These are phyloP conservation scores for Rhodeus uyekii DNA, from an alignment of 2,797 vertebrate genomes.

Conservation along the genomic window DNA sequence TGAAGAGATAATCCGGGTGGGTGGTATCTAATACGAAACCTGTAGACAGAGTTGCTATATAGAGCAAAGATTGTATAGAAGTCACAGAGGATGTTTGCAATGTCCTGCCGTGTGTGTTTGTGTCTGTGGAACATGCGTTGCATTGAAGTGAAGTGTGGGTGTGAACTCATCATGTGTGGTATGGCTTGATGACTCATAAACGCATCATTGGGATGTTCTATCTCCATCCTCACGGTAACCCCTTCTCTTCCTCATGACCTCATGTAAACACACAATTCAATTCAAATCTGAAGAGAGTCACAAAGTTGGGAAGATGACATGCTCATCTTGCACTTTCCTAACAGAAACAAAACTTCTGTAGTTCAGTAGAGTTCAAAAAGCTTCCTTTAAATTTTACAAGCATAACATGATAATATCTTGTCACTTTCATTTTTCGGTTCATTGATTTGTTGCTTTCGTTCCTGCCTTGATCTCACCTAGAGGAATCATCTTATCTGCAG, in stretches of 20 bases:
- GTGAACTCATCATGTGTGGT: slow-evolving; percentile 37
- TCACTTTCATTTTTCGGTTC: background rate
- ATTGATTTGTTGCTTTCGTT: background rate
- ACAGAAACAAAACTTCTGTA: background rate
- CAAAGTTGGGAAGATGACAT: background rate
- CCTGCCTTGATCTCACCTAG: slow-evolving; percentile 7
- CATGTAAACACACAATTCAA: slow-evolving; percentile 35
- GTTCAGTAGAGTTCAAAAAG: background rate
- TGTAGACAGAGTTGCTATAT: background rate
- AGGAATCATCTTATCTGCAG: background rate
- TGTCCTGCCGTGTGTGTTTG: background rate
- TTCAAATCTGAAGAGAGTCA: slow-evolving; percentile 2
- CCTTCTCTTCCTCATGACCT: slow-evolving; percentile 25
- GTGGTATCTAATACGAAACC: background rate
- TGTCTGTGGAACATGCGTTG: background rate
- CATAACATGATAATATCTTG: background rate
- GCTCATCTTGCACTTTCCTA: background rate
- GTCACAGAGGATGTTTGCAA: slow-evolving; percentile 19
- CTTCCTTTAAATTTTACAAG: background rate
- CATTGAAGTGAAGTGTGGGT: slow-evolving; percentile 25
- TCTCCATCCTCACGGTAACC: slow-evolving; percentile 66
- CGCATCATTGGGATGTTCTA: slow-evolving; percentile 21
- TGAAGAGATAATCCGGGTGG: background rate
- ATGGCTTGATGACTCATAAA: slow-evolving; percentile 42
- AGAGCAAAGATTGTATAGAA: background rate